These are phyloP conservation scores for Lepidurus couesii DNA, from an alignment of 1,140 invertebrate species.

Conservation along the genomic window DNA sequence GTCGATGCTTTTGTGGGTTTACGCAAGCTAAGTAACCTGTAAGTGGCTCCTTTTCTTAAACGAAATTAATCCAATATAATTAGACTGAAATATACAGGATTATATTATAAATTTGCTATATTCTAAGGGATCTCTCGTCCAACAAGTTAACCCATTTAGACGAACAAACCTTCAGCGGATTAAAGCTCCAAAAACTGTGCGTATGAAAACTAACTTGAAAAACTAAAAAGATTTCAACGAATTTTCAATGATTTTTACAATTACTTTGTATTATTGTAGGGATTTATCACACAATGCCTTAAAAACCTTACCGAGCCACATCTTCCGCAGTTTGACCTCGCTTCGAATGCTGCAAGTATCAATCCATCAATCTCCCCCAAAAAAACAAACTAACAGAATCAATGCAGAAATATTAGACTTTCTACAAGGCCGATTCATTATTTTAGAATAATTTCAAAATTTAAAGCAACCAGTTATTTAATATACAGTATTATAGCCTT, in stretches of 20 bases:
- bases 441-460: no score
- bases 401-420: neutral
- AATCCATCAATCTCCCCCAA: neutral
- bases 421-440: no score
- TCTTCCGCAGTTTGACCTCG: neutral
- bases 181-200: conserved; percentile 44
- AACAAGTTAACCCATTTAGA: neutral
- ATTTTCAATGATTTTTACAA: neutral
- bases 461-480: no score
- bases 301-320: neutral
- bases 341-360: conserved; percentile 18
- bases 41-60: neutral
- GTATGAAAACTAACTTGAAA: conserved; percentile 36
- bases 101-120: no score
- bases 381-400: neutral
- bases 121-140: neutral
- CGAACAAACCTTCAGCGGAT: neutral
- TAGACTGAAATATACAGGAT: no score
- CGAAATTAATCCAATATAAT: no score
- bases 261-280: neutral
- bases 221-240: neutral
- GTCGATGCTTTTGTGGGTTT: conserved; percentile 46
- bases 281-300: neutral
- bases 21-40: conserved; percentile 33
- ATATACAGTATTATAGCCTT: no score